phyloP scores from a whole-genome alignment of 2,113 vertebrate genomes.

The Prolemur simus region DNA sequence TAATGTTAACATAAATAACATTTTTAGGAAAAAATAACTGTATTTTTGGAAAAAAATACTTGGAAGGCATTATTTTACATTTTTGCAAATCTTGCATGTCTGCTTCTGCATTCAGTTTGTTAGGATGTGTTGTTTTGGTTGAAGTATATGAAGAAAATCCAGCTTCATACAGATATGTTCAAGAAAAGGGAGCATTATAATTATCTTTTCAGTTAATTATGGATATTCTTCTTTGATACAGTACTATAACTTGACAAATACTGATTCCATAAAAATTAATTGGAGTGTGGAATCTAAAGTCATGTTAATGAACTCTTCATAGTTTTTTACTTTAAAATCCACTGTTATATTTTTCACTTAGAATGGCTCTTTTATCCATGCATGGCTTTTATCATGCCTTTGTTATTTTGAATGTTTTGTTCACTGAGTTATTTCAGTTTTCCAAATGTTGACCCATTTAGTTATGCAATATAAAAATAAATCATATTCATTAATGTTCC shows the following conservation, averaged over 20 bases:
- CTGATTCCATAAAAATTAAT: background rate
- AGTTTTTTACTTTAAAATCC: background rate
- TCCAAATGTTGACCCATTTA: background rate
- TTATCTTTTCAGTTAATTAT: background rate
- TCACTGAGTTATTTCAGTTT: background rate
- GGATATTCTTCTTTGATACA: background rate
- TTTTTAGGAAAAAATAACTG: background rate
- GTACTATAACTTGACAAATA: background rate
- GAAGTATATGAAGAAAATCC: background rate
- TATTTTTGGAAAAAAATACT: background rate
- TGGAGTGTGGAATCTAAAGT: background rate
- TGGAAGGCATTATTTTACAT: background rate
- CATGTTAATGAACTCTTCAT: background rate
- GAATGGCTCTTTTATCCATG: background rate
- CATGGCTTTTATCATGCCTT: background rate
- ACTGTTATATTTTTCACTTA: background rate
- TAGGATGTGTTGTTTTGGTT: background rate
- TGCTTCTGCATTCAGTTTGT: background rate
- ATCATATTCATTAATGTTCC: background rate
- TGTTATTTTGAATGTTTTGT: slow-evolving; percentile 14
- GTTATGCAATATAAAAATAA: background rate
- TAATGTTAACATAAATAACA: background rate
- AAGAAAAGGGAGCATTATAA: background rate
- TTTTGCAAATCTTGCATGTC: background rate
- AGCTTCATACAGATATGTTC: background rate